Evolutionary conservation across 2,113 vertebrate genomes (phyloP).

Genomic region (Onychostoma macrolepis): DNA sequence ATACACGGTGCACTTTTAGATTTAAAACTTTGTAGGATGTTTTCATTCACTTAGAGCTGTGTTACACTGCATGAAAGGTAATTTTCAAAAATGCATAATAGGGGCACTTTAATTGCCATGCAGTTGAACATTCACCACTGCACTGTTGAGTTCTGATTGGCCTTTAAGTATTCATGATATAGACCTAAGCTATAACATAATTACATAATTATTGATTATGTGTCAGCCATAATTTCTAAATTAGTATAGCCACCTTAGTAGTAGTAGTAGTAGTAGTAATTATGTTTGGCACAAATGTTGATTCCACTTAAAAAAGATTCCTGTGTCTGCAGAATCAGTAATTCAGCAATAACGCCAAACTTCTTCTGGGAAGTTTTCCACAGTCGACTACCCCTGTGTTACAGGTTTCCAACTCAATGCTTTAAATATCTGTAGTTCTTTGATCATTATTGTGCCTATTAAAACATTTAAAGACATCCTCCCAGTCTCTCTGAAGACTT

Average conservation of each 20-base stretch:
- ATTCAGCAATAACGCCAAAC: background rate
- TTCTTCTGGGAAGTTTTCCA: background rate
- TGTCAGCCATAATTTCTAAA: background rate
- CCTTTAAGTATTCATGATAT: background rate
- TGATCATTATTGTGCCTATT: background rate
- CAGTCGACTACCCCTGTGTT: background rate
- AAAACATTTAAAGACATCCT: background rate
- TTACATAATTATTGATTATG: conserved; percentile 16
- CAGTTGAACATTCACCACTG: background rate
- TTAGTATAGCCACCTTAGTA: background rate
- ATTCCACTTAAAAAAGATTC: background rate
- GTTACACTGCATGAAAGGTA: too few relatives aligned
- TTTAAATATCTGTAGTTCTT: background rate
- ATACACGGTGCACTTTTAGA: too few relatives aligned
- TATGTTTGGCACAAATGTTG: conserved; percentile 4
- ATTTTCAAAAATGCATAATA: too few relatives aligned
- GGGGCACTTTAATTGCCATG: too few relatives aligned
- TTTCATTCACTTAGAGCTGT: too few relatives aligned
- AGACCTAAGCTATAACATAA: background rate
- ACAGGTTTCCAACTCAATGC: background rate
- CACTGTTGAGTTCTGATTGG: background rate
- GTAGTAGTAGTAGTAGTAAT: background rate
- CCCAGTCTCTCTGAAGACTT: background rate
- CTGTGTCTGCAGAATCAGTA: background rate
- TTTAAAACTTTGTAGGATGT: too few relatives aligned